phyloP scores from a whole-genome alignment of 2,797 vertebrate genomes.

The Sebastiscus albofasciatus region DNA sequence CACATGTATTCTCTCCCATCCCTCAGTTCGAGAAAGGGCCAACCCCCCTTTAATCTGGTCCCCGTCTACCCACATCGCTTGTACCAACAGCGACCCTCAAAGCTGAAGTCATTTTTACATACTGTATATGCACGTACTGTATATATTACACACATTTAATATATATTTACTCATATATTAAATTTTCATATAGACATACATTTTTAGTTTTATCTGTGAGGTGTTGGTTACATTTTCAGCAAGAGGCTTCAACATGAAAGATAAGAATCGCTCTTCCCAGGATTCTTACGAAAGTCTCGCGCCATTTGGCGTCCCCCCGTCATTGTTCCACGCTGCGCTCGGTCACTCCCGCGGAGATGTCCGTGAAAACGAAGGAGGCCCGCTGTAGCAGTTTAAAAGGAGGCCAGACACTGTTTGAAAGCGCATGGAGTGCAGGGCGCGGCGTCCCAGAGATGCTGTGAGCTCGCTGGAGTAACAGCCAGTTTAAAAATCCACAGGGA shows the following conservation, averaged over 20 bases:
- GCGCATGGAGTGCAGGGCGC: constrained; percentile 72
- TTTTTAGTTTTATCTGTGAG: constrained; percentile 75
- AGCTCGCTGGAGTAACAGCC: constrained; percentile 62
- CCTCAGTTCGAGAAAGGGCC: constrained; percentile 8
- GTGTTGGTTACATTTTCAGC: constrained; percentile 78
- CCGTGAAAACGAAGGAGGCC: constrained; percentile 36
- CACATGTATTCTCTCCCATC: neutral
- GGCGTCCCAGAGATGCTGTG: constrained; percentile 59
- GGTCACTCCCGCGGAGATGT: constrained; percentile 24
- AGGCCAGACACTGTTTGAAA: constrained; percentile 70
- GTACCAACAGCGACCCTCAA: constrained; percentile 62
- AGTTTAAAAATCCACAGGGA: constrained; percentile 63
- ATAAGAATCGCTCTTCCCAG: constrained; percentile 44
- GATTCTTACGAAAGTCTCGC: constrained; percentile 39
- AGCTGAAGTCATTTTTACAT: constrained; percentile 69
- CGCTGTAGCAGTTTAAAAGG: constrained; percentile 45
- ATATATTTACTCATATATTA: constrained; percentile 87
- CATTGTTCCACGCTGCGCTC: neutral
- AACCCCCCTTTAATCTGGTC: constrained; percentile 24
- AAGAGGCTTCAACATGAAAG: constrained; percentile 68
- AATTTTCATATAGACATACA: constrained; percentile 83
- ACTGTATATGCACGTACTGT: constrained; percentile 77
- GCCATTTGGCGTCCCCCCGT: constrained; percentile 8
- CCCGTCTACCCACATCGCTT: constrained; percentile 36
- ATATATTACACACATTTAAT: constrained; percentile 87